Conservation (phyloP, 2,113 vertebrate genomes). For the Gadus chalcogrammus region DNA sequence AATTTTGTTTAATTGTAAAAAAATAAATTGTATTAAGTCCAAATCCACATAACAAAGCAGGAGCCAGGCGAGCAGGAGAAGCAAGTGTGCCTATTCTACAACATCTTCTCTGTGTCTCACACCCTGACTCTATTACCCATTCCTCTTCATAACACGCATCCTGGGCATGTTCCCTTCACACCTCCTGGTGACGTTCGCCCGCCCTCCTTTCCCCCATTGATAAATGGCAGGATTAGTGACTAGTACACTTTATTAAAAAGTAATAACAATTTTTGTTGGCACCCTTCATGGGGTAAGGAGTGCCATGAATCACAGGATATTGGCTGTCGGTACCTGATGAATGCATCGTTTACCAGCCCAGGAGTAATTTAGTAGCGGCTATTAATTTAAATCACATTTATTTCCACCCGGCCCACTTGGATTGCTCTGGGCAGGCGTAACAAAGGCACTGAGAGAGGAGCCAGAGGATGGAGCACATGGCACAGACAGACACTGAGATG, state of each 20-base stretch:
- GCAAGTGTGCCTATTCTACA: not conserved
- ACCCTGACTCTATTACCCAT: not conserved
- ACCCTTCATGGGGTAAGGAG: slow-evolving; percentile 95
- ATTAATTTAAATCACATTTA: slow-evolving; percentile 99
- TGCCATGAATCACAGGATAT: slow-evolving; percentile 99
- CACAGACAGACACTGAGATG: too few relatives aligned
- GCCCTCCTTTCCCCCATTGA: slow-evolving; percentile 82
- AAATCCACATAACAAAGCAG: not conserved
- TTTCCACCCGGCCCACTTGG: slow-evolving; percentile 68
- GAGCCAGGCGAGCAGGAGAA: not conserved
- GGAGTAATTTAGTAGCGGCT: slow-evolving; percentile 99
- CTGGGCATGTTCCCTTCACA: too few relatives aligned
- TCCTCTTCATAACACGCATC: too few relatives aligned
- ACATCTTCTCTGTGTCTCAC: not conserved
- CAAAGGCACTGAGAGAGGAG: slow-evolving; percentile 31
- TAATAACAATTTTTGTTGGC: slow-evolving; percentile 99
- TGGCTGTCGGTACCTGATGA: slow-evolving; percentile 99
- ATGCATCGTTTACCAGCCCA: slow-evolving; percentile 99
- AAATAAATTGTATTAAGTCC: not conserved
- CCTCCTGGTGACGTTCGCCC: slow-evolving; percentile 53
- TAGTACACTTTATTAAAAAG: slow-evolving; percentile 99
- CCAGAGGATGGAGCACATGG: slow-evolving; percentile 19
- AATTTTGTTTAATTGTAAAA: too few relatives aligned
- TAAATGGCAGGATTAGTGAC: slow-evolving; percentile 96
- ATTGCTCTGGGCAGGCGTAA: slow-evolving; percentile 32